phyloP scores from a whole-genome alignment of 1,140 invertebrate genomes.

The Drosophila truncata region DNA sequence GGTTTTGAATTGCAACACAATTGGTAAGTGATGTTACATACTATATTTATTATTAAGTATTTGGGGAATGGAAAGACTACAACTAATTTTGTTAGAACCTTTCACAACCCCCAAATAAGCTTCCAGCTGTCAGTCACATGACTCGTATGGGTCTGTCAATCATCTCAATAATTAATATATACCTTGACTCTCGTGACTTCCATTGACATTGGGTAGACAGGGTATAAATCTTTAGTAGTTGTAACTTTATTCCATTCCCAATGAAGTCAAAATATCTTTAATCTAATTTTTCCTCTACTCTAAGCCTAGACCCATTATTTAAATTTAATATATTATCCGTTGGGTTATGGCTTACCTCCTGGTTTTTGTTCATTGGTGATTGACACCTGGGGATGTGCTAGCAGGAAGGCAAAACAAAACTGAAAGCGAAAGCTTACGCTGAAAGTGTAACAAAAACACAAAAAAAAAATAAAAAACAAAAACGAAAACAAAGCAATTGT shows the following conservation, averaged over 20 bases:
- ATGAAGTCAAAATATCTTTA: neutral
- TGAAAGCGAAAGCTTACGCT: conserved; percentile 30
- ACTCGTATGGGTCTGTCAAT: neutral
- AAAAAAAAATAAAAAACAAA: conserved; percentile 4
- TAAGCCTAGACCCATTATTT: neutral
- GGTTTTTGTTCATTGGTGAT: conserved; percentile 25
- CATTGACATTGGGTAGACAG: neutral
- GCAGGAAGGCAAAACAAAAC: conserved; percentile 2
- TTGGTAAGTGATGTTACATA: conserved; percentile 35
- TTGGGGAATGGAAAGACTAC: neutral
- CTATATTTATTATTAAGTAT: neutral
- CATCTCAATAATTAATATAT: neutral
- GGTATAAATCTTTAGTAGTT: neutral
- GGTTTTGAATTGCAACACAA: conserved; percentile 4
- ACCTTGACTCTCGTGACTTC: neutral
- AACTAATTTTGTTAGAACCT: neutral
- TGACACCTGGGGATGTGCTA: conserved; percentile 19
- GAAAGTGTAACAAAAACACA: conserved; percentile 30
- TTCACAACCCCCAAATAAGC: neutral
- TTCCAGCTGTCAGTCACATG: neutral
- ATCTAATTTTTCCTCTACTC: neutral
- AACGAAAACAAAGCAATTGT: conserved; percentile 45
- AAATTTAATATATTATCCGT: neutral
- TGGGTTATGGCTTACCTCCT: neutral
- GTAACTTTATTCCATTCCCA: neutral